Percentiles rank a stretch among this genome's conserved stretches.
These are phyloP conservation scores for Pelusios castaneus DNA, from an alignment of 2,113 vertebrate genomes.

Conservation along the genomic window DNA sequence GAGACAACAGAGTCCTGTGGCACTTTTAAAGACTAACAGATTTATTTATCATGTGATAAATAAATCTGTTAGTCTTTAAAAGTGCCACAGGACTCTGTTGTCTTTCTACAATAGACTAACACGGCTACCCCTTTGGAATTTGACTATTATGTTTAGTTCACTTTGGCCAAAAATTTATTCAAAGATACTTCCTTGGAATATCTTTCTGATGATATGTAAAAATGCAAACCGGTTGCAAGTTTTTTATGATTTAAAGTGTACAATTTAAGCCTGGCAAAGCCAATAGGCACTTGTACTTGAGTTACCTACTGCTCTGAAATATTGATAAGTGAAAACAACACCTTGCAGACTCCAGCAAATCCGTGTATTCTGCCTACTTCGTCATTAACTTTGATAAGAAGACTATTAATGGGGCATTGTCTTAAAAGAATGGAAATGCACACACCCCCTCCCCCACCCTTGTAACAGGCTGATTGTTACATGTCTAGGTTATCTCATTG, in stretches of 20 bases:
- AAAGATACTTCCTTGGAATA: not conserved
- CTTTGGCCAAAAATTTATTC: not conserved
- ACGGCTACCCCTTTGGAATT: no score
- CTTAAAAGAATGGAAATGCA: not conserved
- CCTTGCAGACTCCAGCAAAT: constrained; percentile 64
- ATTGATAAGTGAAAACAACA: constrained; percentile 69
- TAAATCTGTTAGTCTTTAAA: no score
- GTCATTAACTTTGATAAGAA: constrained; percentile 1
- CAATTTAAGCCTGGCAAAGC: constrained; percentile 22
- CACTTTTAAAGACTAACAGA: no score
- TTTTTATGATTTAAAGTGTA: constrained; percentile 20
- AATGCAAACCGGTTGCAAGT: not conserved
- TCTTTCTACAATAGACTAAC: no score
- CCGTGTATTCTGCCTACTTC: constrained; percentile 39
- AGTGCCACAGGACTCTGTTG: no score
- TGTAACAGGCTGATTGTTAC: constrained; percentile 1
- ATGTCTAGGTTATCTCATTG: constrained; percentile 47
- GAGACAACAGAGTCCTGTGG: no score
- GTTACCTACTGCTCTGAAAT: constrained; percentile 69
- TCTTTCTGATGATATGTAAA: constrained; percentile 13
- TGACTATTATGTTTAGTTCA: not conserved
- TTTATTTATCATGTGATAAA: no score
- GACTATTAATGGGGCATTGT: not conserved
- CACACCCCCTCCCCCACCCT: no score
- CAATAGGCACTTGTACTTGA: constrained; percentile 50